Conservation (phyloP, 1,140 invertebrate species). For the Antheraea pernyi region DNA sequence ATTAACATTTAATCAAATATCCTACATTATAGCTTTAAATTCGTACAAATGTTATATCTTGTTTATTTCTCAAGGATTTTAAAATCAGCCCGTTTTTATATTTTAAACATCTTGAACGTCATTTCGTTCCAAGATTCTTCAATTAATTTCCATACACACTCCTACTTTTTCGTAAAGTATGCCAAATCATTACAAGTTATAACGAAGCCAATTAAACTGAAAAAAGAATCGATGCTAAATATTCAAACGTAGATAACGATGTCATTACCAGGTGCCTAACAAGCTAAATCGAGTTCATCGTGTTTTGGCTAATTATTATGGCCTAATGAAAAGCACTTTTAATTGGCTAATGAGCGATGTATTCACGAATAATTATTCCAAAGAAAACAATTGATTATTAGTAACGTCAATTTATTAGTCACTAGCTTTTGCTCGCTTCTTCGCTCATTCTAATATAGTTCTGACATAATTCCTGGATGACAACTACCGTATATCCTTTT, state of each 20-base stretch:
- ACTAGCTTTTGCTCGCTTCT: not conserved
- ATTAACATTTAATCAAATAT: slow-evolving; percentile 23
- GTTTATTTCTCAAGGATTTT: too few relatives aligned
- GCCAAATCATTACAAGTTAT: not conserved
- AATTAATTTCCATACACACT: not conserved
- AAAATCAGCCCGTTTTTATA: too few relatives aligned
- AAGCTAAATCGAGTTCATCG: slow-evolving; percentile 33
- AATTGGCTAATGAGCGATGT: not conserved
- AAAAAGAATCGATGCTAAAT: slow-evolving; percentile 53
- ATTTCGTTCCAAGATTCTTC: not conserved
- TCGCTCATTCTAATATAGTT: too few relatives aligned
- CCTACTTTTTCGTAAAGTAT: not conserved
- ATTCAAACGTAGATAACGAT: slow-evolving; percentile 61
- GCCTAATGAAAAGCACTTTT: not conserved
- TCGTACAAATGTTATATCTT: not conserved
- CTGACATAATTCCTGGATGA: too few relatives aligned
- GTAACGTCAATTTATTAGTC: not conserved
- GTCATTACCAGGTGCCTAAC: slow-evolving; percentile 68
- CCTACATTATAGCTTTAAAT: not conserved
- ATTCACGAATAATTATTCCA: not conserved
- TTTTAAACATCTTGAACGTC: not conserved
- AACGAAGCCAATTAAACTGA: slow-evolving; percentile 50
- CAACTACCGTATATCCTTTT: too few relatives aligned
- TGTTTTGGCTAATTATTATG: slow-evolving; percentile 20
- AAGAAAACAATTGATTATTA: not conserved